These are phyloP conservation scores for Pleuronectes platessa DNA, from an alignment of 2,113 vertebrate species.

Conservation along the genomic window DNA sequence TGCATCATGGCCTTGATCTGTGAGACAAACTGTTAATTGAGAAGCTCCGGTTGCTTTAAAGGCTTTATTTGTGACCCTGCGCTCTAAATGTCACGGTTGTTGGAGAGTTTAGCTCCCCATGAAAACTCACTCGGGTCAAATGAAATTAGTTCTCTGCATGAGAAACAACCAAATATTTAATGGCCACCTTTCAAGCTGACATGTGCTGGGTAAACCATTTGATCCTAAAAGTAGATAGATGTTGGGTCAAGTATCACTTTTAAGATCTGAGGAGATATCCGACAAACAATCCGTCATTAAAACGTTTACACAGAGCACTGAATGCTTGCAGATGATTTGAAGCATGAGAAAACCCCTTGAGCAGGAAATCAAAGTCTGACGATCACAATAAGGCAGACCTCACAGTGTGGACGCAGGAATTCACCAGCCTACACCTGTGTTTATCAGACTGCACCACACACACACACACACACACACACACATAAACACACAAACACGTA, in stretches of 20 bases:
- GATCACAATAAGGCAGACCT: not conserved
- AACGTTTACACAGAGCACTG: slow-evolving; percentile 3
- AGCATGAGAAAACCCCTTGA: slow-evolving; percentile 17
- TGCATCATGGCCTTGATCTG: not conserved
- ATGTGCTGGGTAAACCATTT: not conserved
- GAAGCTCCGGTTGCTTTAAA: too few species aligned
- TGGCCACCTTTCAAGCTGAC: slow-evolving; percentile 1
- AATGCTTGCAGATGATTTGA: slow-evolving; percentile 24
- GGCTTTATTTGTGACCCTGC: too few species aligned
- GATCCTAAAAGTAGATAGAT: slow-evolving; percentile 4
- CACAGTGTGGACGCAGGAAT: slow-evolving; percentile 28
- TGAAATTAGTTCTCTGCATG: not conserved
- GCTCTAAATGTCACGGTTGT: too few species aligned
- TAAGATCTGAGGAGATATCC: not conserved
- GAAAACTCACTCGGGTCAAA: not conserved
- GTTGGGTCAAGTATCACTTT: not conserved
- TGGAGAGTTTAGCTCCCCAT: not conserved
- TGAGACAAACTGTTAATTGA: too few species aligned
- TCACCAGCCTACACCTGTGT: not conserved
- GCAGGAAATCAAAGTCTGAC: slow-evolving; percentile 12
- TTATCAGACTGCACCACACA: not conserved
- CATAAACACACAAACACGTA: not conserved
- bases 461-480: too few species aligned
- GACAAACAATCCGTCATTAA: slow-evolving; percentile 20
- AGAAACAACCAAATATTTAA: not conserved